Conservation (phyloP, 2,888 invertebrate genomes). For the Synanthedon formicaeformis region DNA sequence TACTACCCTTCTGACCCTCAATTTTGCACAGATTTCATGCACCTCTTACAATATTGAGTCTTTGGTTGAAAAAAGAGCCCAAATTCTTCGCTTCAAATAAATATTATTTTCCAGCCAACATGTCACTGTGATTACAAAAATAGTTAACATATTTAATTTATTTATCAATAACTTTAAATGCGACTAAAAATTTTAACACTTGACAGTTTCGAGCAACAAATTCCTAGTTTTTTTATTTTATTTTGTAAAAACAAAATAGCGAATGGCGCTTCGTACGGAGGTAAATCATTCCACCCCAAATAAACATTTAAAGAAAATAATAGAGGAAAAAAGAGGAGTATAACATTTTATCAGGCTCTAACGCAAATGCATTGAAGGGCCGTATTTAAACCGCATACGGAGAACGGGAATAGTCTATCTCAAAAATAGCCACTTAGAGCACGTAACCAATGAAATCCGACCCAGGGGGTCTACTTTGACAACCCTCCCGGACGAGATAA, state of each 20-base stretch:
- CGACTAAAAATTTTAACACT: no score
- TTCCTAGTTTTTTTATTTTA: no score
- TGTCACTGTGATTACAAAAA: background rate
- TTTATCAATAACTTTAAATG: no score
- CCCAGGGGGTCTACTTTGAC: background rate
- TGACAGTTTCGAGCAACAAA: no score
- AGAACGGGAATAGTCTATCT: background rate
- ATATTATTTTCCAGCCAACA: background rate
- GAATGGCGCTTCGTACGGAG: no score
- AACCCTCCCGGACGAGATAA: slow-evolving; percentile 5
- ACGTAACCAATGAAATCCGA: slow-evolving; percentile 6
- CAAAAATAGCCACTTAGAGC: slow-evolving; percentile 8
- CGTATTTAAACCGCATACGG: background rate
- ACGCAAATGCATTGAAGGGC: background rate
- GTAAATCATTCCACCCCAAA: no score
- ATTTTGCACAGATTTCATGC: background rate
- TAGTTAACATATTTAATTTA: background rate
- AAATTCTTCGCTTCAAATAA: background rate
- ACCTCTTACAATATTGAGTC: background rate
- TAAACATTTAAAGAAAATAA: no score
- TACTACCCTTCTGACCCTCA: slow-evolving; percentile 1
- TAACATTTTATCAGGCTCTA: no score
- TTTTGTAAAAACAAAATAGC: no score
- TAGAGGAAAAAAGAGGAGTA: no score
- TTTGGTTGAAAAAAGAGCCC: background rate